Evolutionary conservation across 2,888 invertebrate species (phyloP), one percentile per base, ranked within the genome.

Genomic region (Hypomecis atomaria): DNA sequence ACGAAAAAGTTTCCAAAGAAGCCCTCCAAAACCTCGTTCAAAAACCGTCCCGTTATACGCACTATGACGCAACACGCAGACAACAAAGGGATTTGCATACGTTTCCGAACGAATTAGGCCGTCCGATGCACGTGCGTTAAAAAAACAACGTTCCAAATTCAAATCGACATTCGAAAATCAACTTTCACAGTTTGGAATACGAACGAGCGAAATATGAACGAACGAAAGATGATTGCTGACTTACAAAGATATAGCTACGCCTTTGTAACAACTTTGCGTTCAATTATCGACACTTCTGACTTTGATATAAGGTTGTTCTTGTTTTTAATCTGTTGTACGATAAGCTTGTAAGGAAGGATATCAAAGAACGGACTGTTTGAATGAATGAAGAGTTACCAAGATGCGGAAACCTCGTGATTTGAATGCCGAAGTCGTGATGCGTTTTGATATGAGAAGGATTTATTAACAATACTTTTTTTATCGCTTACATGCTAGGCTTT

Each of bases 41-140:
- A 74, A 80, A 84, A 84, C 11, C 73, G 77, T 77, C 77, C 89
- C 87, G 87, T 87, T 86, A 87, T 23, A 56, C 45, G 23, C 56
- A 56, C 71, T 73, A 72, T 86, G 85, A 88, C 83, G 84, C 77
- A 82, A 84, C 82, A 84, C 71, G 77, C 84, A 83, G 85, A 89
- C 89, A 88, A 90, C 89, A 90, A 91, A 90, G 85, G 76, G 83
- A 89, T 91, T 91, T 89, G 88, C 91, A 90, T 89, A 85, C 81
- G 84, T 86, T 82, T 87, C 83, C 80, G 79, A 81, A 83, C 86
- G 86, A 88, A 85, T 64, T 69, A 56, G 70, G 72, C 63, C 71
- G 70, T 66, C 57, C 47, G 58, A 64, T 67, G 70, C 72, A 71
- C 71, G 69, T 70, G 69, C 70, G 68, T 60, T 36, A 67, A 68